Conservation (phyloP, 2,797 vertebrate genomes). For the Sebastes minor region DNA sequence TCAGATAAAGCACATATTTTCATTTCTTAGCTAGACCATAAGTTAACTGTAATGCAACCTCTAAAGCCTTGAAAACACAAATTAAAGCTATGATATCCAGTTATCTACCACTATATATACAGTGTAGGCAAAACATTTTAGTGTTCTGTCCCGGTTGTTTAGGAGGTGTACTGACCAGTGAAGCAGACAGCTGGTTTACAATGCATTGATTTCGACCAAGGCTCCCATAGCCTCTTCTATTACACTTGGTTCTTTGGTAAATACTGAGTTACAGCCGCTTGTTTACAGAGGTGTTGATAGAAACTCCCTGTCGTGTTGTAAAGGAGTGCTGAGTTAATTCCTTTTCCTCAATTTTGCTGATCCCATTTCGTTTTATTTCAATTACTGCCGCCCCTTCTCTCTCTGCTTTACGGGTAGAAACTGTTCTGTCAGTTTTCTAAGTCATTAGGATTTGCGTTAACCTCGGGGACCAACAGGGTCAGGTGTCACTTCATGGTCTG, state of each 20-base stretch:
- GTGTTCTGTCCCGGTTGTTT: not conserved
- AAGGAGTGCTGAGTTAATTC: slow-evolving; percentile 12
- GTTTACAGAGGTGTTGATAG: slow-evolving; percentile 34
- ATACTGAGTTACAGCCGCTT: not conserved
- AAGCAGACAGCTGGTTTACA: not conserved
- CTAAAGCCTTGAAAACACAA: not conserved
- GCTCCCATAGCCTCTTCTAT: not conserved
- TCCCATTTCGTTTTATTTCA: slow-evolving; percentile 24
- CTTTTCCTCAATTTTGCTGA: slow-evolving; percentile 24
- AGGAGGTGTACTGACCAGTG: not conserved
- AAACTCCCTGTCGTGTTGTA: slow-evolving; percentile 2
- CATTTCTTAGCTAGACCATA: not conserved
- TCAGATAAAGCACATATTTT: not conserved
- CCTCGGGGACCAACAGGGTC: slow-evolving; percentile 34
- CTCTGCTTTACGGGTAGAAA: slow-evolving; percentile 18
- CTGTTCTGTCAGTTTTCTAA: slow-evolving; percentile 45
- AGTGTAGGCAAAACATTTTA: not conserved
- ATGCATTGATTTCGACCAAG: not conserved
- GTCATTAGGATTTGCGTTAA: slow-evolving; percentile 55
- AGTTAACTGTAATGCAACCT: not conserved
- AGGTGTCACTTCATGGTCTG: slow-evolving; percentile 55
- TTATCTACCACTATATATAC: not conserved
- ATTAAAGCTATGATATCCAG: not conserved
- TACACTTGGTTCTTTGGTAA: slow-evolving; percentile 5
- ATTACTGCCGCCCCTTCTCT: not conserved